These are phyloP conservation scores for Whitmania pigra DNA, from an alignment of 1,140 invertebrate species.

Conservation along the genomic window DNA sequence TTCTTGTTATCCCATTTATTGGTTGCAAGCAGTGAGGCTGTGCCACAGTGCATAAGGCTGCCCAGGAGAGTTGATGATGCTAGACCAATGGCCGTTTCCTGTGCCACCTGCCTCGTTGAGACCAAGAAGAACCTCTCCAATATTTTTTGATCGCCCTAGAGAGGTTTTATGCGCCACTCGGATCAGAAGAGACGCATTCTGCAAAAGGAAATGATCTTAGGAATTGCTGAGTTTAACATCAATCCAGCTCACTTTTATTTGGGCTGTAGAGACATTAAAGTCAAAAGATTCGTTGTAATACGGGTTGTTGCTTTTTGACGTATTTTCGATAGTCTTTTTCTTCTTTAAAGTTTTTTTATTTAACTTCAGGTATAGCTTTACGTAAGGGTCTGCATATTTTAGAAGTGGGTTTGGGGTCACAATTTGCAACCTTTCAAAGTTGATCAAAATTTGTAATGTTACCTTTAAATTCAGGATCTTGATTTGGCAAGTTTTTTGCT, in stretches of 20 bases:
- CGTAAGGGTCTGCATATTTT: constrained; percentile 5
- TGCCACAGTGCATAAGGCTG: constrained; percentile 4
- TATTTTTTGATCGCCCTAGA: not conserved
- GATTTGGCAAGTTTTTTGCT: not conserved
- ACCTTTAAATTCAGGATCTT: constrained; percentile 1
- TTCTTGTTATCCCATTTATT: not conserved
- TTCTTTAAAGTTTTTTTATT: constrained; percentile 9
- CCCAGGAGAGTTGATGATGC: not conserved
- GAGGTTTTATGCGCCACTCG: not conserved
- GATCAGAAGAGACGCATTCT: constrained; percentile 4
- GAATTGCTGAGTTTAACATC: not conserved
- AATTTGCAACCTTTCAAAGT: not conserved
- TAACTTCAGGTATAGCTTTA: not conserved
- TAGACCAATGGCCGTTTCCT: not conserved
- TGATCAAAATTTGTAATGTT: not conserved
- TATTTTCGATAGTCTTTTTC: not conserved
- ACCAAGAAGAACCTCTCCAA: not conserved
- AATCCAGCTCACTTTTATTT: constrained; percentile 4
- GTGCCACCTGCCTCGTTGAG: not conserved
- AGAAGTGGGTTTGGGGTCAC: not conserved
- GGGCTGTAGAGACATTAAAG: not conserved
- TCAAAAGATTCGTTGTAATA: constrained; percentile 7
- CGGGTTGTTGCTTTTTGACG: not conserved
- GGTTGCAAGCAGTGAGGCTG: not conserved
- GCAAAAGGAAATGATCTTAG: not conserved